These are phyloP conservation scores for Pachycephala philippinensis DNA, from an alignment of 2,113 vertebrate genomes.

Conservation along the genomic window DNA sequence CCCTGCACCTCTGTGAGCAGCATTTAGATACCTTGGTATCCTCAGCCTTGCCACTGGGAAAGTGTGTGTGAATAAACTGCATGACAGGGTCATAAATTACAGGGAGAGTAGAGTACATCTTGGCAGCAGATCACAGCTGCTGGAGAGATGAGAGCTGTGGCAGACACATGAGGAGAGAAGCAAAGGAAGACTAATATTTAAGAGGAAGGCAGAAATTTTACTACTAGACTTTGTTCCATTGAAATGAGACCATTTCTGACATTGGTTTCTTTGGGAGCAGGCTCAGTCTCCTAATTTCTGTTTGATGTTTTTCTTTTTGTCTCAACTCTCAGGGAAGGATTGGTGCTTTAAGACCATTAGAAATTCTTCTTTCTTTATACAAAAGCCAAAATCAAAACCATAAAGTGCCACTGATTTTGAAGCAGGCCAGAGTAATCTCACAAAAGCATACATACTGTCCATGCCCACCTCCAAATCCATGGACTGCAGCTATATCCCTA, in stretches of 20 bases:
- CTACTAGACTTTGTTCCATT: background rate
- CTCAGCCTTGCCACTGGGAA: background rate
- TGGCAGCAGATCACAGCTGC: slow-evolving; percentile 44
- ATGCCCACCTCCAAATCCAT: background rate
- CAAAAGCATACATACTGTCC: background rate
- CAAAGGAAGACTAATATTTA: slow-evolving; percentile 36
- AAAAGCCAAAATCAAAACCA: background rate
- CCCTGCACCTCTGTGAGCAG: background rate
- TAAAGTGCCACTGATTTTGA: background rate
- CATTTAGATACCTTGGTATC: background rate
- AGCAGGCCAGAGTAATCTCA: background rate
- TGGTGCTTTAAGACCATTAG: background rate
- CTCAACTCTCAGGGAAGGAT: background rate
- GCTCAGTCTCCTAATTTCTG: background rate
- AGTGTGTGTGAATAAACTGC: background rate
- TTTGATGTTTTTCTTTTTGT: slow-evolving; percentile 10
- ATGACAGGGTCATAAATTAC: slow-evolving; percentile 41
- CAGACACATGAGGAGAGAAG: slow-evolving; percentile 26
- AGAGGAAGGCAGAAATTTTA: slow-evolving; percentile 19
- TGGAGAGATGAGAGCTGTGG: slow-evolving; percentile 9
- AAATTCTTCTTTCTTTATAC: background rate
- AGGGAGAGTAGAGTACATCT: background rate
- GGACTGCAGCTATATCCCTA: background rate
- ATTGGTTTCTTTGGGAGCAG: background rate
- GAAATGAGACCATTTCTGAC: background rate